Conservation (phyloP, 1,140 invertebrate species). For the Hyposmocoma kahamanoa region DNA sequence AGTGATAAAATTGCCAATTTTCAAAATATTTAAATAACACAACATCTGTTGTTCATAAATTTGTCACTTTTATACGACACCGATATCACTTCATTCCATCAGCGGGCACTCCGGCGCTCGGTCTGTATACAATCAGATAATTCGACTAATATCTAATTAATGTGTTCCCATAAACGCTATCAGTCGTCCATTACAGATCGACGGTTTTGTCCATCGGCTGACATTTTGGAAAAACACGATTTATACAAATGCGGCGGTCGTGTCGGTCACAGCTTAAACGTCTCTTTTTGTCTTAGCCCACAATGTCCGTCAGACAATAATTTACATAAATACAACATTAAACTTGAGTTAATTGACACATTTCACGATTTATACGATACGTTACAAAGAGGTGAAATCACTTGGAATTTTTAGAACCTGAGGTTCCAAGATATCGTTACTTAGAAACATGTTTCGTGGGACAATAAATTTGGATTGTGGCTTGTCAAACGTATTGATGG, state of each 20-base stretch:
- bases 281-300: slow-evolving; percentile 22
- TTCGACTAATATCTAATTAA: not conserved
- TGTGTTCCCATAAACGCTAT: not conserved
- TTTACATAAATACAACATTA: slow-evolving; percentile 63
- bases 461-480: slow-evolving; percentile 25
- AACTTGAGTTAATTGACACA: slow-evolving; percentile 57
- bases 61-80: too few species aligned
- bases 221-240: slow-evolving; percentile 34
- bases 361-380: slow-evolving; percentile 50
- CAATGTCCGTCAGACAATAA: slow-evolving; percentile 38
- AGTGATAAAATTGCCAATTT: too few species aligned
- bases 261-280: slow-evolving; percentile 14
- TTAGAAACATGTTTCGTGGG: slow-evolving; percentile 28
- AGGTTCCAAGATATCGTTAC: slow-evolving; percentile 29
- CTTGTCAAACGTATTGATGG: slow-evolving; percentile 16
- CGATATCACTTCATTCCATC: too few species aligned
- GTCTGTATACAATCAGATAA: too few species aligned
- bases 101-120: too few species aligned
- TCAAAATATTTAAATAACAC: too few species aligned
- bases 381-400: slow-evolving; percentile 34
- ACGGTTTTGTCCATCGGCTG: slow-evolving; percentile 19
- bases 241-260: slow-evolving; percentile 31
- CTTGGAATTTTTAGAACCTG: slow-evolving; percentile 41
- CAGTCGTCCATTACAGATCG: slow-evolving; percentile 6
- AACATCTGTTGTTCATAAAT: too few species aligned